Base-by-base conservation (phyloP, 2,797 vertebrate species). In the Crenuchus spilurus region DNA sequence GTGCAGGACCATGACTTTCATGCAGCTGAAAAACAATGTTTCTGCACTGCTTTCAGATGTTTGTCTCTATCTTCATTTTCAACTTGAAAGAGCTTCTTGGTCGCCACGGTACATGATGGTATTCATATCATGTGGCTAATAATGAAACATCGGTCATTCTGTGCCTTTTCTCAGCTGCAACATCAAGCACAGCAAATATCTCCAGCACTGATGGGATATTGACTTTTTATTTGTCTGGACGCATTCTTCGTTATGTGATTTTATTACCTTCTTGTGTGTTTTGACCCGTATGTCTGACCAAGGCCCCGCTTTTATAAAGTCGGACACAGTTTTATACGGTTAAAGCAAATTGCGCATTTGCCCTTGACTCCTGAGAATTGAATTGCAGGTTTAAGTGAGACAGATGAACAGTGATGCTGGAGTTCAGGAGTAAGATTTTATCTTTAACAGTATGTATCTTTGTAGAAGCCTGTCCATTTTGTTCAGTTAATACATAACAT, bases 111-210 rank as follows among this genome's bases (percentile, higher is more conserved):
- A n/a, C 30, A 9, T 22, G 5, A 8, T 18, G 13, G 16, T 44
- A 33, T 35, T 70, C 42, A 20, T 65, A 58, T 62, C 37, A 62
- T 42, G 28, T 22, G 7, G 37, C n/a, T n/a, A n/a, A n/a, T n/a
- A n/a, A n/a, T n/a, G n/a, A n/a, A n/a, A n/a, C n/a, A n/a, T n/a
- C n/a, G n/a, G n/a, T n/a, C n/a, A n/a, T n/a, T n/a, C 7, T 1
- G 16, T n/a, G 5, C 9, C 51, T 60, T 37, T 33, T 39, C 9
- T 37, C 35, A 60, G 33, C 3, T 10, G 1, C 30, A 22, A 18
- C n/a, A 8, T 16, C 58, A 41, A 18, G 28, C 13, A 26, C 58
- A 16, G 22, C 58, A 8, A 28, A 62, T 16, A 42, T 16, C 58
- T 42, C 22, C 58, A 41, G 58, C 22, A 1, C 57, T 42, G 58